Evolutionary conservation across 2,797 vertebrate species (phyloP).

Genomic region (Diglossa cyanea): DNA sequence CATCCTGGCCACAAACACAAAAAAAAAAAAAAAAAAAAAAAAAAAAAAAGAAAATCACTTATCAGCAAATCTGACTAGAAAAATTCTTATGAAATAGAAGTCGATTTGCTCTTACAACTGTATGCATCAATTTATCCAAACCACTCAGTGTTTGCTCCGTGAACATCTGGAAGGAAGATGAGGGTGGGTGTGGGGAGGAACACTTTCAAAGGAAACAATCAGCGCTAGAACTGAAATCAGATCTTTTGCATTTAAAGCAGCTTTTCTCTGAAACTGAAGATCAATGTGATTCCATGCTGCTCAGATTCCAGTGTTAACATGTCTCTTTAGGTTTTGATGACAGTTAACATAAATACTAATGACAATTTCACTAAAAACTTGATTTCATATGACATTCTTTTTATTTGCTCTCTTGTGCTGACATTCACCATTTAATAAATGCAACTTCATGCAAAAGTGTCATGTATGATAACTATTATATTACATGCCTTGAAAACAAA

Average conservation of each 20-base stretch:
- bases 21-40: background rate
- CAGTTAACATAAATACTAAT: slow-evolving; percentile 68
- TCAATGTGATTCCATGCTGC: slow-evolving; percentile 7
- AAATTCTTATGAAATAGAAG: slow-evolving; percentile 5
- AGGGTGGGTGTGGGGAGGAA: slow-evolving; percentile 22
- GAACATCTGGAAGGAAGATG: slow-evolving; percentile 71
- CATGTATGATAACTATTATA: background rate
- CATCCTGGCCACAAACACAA: background rate
- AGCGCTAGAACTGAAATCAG: slow-evolving; percentile 35
- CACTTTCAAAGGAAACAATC: slow-evolving; percentile 65
- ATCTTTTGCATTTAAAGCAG: slow-evolving; percentile 59
- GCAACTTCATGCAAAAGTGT: slow-evolving; percentile 20
- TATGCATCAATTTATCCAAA: slow-evolving; percentile 20
- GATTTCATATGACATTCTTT: slow-evolving; percentile 38
- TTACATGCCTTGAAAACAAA: slow-evolving; percentile 14
- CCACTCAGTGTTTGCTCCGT: slow-evolving; percentile 35
- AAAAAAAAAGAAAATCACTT: background rate
- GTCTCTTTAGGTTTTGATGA: slow-evolving; percentile 50
- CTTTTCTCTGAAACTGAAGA: slow-evolving; percentile 39
- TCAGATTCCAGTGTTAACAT: slow-evolving; percentile 20
- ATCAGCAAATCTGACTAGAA: slow-evolving; percentile 22
- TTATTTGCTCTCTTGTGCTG: background rate
- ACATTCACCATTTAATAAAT: background rate
- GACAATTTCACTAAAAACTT: slow-evolving; percentile 56
- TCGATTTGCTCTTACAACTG: slow-evolving; percentile 35